Evolutionary conservation across 2,888 invertebrate genomes (phyloP), one percentile per base, ranked within the genome.

Genomic region (Nudaria mundana): DNA sequence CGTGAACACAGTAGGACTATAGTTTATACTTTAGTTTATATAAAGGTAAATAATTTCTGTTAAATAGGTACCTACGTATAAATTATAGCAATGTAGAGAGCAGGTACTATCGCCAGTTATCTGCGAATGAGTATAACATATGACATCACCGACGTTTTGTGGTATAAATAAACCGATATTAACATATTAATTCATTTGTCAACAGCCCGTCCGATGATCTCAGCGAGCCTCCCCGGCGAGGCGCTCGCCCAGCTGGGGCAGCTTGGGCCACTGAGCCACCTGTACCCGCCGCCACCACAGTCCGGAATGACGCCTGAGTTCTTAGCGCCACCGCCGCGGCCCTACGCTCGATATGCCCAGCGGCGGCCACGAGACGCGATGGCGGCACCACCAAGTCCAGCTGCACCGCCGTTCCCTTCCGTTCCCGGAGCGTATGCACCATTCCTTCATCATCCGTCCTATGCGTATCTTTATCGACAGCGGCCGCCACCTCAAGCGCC

Each of bases 181-280:
- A 18, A 34, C 8, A 34, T 16, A 25, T 8, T 7, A 30, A 31
- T 60, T 29, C 40, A 6, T 44, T 65, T 64, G 34, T 43, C 48
- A 40, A 5, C 90, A 91, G 91, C 81, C 65, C 81, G 66, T 78
- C 90, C 91, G 90, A 92, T 92, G 92, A 92, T 92, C 90, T 92
- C 92, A 75, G 92, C 92, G 78, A 87, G 90, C 72, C 88, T 89
- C 73, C 91, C 91, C 79, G 90, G 92, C 89, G 92, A 92, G 90
- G 92, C 92, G 85, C 85, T 87, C 70, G 84, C 84, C 71, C 89
- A 85, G 84, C 85, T 87, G 73, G 83, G 83, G 67, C 87, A 87
- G 79, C 83, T 89, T 71, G 84, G 89, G 79, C 91, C 90, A 84
- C 89, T 89, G 77, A 87, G 85, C 78, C 87, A 90, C 83, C 87